These are phyloP conservation scores for Oophaga sylvatica DNA, from an alignment of 2,797 vertebrate species.

Conservation along the genomic window DNA sequence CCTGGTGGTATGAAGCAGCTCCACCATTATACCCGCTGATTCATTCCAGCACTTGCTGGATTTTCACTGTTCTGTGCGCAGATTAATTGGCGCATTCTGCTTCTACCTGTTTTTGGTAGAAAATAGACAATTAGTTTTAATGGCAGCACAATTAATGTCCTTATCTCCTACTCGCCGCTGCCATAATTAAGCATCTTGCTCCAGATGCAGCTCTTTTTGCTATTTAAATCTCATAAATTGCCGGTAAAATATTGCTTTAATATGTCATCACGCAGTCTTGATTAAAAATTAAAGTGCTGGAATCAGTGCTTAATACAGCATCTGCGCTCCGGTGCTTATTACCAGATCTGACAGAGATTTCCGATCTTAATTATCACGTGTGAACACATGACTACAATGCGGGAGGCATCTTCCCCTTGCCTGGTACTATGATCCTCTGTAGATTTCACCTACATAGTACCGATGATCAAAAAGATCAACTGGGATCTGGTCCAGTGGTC, in stretches of 20 bases:
- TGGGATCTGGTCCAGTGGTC: too few species aligned
- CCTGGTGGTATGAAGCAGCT: neutral
- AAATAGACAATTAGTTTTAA: slow-evolving; percentile 73
- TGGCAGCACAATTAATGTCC: slow-evolving; percentile 74
- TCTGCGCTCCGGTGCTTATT: slow-evolving; percentile 66
- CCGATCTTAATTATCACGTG: slow-evolving; percentile 69
- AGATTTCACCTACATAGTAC: too few species aligned
- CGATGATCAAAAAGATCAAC: too few species aligned
- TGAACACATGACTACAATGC: slow-evolving; percentile 64
- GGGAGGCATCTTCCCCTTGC: slow-evolving; percentile 5
- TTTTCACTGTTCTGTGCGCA: slow-evolving; percentile 3
- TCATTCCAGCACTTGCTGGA: neutral
- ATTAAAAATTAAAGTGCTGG: slow-evolving; percentile 70
- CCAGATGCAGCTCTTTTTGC: slow-evolving; percentile 66
- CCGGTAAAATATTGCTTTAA: slow-evolving; percentile 71
- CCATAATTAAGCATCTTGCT: slow-evolving; percentile 72
- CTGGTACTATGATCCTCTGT: too few species aligned
- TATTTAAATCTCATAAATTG: slow-evolving; percentile 72
- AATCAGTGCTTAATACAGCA: slow-evolving; percentile 72
- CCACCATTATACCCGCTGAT: neutral
- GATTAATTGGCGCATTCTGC: slow-evolving; percentile 70
- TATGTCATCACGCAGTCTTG: slow-evolving; percentile 68
- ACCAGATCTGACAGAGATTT: slow-evolving; percentile 67
- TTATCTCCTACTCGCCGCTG: slow-evolving; percentile 69
- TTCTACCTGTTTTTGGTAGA: slow-evolving; percentile 70